A percentile compares a stretch with the other conserved stretches of the same genome.
phyloP scores from a whole-genome alignment of 2,113 vertebrate species.

The Apaloderma vittatum region DNA sequence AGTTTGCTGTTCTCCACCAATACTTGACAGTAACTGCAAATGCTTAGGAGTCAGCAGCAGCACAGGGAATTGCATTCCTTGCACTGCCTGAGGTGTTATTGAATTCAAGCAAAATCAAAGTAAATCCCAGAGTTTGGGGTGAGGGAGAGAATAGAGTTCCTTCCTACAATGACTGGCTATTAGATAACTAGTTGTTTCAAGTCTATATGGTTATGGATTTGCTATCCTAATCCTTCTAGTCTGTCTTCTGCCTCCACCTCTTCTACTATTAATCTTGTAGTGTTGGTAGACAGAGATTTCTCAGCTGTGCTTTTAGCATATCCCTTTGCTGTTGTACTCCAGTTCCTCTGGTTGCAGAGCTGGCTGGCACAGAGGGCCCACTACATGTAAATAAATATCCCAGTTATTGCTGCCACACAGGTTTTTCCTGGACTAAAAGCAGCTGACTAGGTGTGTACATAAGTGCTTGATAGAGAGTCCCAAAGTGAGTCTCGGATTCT shows the following conservation, averaged over 20 bases:
- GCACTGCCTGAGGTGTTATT: neutral
- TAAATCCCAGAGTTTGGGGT: neutral
- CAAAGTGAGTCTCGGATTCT: neutral
- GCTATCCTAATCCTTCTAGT: neutral
- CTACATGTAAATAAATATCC: neutral
- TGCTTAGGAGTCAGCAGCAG: neutral
- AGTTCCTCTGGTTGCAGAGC: neutral
- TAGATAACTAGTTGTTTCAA: neutral
- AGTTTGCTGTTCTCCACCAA: neutral
- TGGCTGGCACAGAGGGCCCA: neutral
- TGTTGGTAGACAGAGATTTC: neutral
- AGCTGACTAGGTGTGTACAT: neutral
- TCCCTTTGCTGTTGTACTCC: neutral
- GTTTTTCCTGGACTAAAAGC: neutral
- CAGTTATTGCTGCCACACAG: neutral
- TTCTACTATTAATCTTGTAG: neutral
- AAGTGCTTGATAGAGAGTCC: neutral
- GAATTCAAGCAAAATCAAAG: neutral
- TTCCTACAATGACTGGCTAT: neutral
- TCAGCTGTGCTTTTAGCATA: neutral
- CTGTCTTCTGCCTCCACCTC: neutral
- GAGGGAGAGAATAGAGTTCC: neutral
- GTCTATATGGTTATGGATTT: neutral
- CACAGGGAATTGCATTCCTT: neutral
- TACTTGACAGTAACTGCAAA: neutral